Evolutionary conservation across 2,888 invertebrate species (phyloP).

Genomic region (Drosophila tanythrix): DNA sequence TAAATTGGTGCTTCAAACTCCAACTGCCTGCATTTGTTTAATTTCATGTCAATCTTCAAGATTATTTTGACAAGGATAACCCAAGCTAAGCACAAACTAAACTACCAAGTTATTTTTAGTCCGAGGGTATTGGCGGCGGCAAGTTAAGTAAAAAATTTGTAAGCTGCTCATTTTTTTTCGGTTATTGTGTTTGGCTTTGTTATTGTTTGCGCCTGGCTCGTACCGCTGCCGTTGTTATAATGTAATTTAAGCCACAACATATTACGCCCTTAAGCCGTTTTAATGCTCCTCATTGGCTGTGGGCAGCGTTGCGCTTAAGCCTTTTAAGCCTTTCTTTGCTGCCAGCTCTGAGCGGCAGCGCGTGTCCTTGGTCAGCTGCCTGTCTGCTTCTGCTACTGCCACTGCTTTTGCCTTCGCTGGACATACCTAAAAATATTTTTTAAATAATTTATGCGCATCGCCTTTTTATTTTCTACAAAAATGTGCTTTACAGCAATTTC

Average conservation of each 20-base stretch:
- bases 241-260: conserved; percentile 77
- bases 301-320: conserved; percentile 47
- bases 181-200: conserved; percentile 56
- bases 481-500: conserved; percentile 40
- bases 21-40: background rate
- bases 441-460: conserved; percentile 52
- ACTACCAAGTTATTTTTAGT: background rate
- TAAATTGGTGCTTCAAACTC: background rate
- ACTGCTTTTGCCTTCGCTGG: background rate
- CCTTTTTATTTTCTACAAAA: conserved; percentile 17
- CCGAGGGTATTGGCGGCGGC: conserved; percentile 39
- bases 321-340: conserved; percentile 64
- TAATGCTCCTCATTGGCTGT: conserved; percentile 73
- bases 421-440: conserved; percentile 25
- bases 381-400: background rate
- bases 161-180: conserved; percentile 29
- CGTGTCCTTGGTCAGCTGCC: conserved; percentile 38
- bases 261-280: conserved; percentile 73
- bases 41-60: background rate
- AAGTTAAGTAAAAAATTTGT: conserved; percentile 44
- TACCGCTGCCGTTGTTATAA: conserved; percentile 40
- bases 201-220: conserved; percentile 47
- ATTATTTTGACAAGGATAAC: background rate
- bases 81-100: background rate
- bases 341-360: conserved; percentile 8